Conservation (phyloP, 2,113 vertebrate species). For the Salminus brasiliensis region DNA sequence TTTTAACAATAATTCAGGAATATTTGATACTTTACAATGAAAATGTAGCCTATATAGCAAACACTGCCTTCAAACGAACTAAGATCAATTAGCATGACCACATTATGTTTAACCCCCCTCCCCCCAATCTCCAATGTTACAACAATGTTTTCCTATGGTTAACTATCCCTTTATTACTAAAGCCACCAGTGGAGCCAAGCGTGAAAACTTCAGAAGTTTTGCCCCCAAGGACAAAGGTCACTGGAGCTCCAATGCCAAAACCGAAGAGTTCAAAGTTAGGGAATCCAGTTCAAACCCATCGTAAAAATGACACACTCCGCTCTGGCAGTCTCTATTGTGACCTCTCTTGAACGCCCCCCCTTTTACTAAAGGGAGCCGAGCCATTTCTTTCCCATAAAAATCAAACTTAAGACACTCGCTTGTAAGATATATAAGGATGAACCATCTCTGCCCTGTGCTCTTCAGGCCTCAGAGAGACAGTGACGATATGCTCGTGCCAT, state of each 20-base stretch:
- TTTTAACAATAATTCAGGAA: too few relatives aligned
- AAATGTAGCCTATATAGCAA: too few relatives aligned
- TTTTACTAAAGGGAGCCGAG: conserved; percentile 21
- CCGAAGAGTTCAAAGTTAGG: conserved; percentile 20
- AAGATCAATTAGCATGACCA: too few relatives aligned
- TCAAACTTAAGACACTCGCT: neutral
- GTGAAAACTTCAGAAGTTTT: neutral
- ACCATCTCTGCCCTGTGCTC: neutral
- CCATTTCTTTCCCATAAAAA: conserved; percentile 23
- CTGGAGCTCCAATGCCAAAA: neutral
- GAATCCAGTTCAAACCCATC: conserved; percentile 15
- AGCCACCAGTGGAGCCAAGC: neutral
- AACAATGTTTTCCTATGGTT: neutral
- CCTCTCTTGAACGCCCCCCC: conserved; percentile 9
- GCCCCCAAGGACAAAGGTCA: conserved; percentile 15
- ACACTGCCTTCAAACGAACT: too few relatives aligned
- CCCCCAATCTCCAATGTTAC: neutral
- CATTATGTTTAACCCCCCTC: neutral
- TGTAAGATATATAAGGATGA: neutral
- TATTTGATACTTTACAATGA: too few relatives aligned
- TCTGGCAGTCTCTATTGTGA: neutral
- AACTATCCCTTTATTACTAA: neutral
- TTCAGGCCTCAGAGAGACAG: conserved; percentile 16
- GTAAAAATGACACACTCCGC: conserved; percentile 31
- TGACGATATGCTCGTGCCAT: too few relatives aligned